Conservation (phyloP, 2,113 vertebrate species). For the Carassius carassius region DNA sequence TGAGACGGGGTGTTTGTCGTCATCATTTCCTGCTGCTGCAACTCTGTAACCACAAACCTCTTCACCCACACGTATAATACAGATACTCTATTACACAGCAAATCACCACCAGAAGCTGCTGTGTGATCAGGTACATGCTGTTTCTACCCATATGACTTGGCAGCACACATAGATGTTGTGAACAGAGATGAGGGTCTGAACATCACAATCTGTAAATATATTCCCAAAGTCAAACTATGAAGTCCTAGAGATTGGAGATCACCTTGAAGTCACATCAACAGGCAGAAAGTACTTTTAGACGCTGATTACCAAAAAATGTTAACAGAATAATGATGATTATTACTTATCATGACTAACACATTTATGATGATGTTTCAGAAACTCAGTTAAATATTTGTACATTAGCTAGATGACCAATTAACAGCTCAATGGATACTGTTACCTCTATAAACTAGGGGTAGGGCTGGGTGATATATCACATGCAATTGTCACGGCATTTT, state of each 20-base stretch:
- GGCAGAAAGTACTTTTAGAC: not conserved
- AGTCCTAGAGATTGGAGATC: not conserved
- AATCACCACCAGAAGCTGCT: constrained; percentile 26
- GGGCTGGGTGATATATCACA: too few species aligned
- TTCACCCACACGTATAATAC: not conserved
- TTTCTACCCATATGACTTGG: constrained; percentile 10
- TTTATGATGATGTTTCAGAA: not conserved
- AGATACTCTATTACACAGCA: constrained; percentile 15
- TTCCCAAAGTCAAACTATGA: constrained; percentile 1
- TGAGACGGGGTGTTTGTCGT: constrained; percentile 68
- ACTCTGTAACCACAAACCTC: constrained; percentile 43
- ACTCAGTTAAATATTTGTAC: not conserved
- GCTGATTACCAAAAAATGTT: not conserved
- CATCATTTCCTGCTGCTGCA: constrained; percentile 67
- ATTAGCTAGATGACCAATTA: not conserved
- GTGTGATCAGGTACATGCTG: not conserved
- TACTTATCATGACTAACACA: not conserved
- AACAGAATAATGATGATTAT: not conserved
- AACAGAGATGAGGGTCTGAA: not conserved
- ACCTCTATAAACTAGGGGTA: not conserved
- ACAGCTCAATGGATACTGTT: not conserved
- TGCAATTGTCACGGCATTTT: too few species aligned
- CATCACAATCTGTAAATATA: constrained; percentile 32
- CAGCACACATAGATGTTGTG: not conserved
- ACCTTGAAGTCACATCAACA: not conserved